Base-by-base conservation (phyloP, 64 coral and sea anemone species). In the Dendrophyllia cribrosa region DNA sequence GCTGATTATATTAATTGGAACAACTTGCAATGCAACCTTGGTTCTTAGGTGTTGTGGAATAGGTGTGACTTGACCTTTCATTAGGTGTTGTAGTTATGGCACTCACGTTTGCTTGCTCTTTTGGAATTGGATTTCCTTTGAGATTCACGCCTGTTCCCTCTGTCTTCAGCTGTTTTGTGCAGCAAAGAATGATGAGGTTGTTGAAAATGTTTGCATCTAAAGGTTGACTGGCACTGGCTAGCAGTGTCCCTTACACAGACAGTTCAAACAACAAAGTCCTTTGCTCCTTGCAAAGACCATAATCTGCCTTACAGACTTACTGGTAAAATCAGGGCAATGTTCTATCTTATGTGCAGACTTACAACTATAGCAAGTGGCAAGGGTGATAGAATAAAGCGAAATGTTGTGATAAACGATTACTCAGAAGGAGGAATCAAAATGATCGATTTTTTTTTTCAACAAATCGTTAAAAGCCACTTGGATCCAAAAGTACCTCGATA, bases 301-400 rank as follows among this genome's bases (percentile, higher is more conserved):
- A 75, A 78, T 86, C 7, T 91, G 77, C 72, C 89, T 91, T 43
- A 76, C 20, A 77, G 80, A 92, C 67, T 92, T 92, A 24, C 77
- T 59, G 21, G 16, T 92, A 6, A 92, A 91, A 12, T 75, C 78
- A 20, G 80, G 4, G 59, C 89, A 84, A 59, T 82, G 61, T 83
- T 94, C 85, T 16, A n/a, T n/a, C n/a, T n/a, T n/a, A n/a, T n/a
- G n/a, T n/a, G n/a, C n/a, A n/a, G n/a, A n/a, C n/a, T n/a, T 88
- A 11, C 43, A n/a, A n/a, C n/a, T n/a, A n/a, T n/a, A n/a, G n/a
- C n/a, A n/a, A n/a, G n/a, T n/a, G n/a, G n/a, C n/a, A n/a, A n/a
- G n/a, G n/a, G n/a, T n/a, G n/a, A n/a, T n/a, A n/a, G n/a, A n/a
- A n/a, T n/a, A n/a, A n/a, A n/a, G n/a, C n/a, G n/a, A n/a, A n/a